Conservation (phyloP, 2,797 vertebrate species). For the Eulemur coronatus region DNA sequence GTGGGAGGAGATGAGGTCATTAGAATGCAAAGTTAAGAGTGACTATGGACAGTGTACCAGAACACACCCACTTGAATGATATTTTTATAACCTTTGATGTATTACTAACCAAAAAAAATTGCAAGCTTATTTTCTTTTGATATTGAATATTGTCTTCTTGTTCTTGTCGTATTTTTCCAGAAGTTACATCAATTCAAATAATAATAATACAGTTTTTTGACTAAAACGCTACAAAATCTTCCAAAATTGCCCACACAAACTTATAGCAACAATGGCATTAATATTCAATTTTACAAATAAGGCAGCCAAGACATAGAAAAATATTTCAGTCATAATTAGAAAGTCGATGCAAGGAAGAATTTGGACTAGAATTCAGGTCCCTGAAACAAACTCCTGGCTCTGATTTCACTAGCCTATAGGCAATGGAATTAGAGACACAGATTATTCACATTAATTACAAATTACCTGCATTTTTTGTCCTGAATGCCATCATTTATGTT, state of each 20-base stretch:
- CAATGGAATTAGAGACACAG: neutral
- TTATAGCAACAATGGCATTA: neutral
- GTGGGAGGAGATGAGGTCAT: slow-evolving; percentile 36
- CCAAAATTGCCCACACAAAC: neutral
- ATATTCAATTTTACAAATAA: slow-evolving; percentile 12
- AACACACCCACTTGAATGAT: slow-evolving; percentile 8
- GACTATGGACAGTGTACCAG: neutral
- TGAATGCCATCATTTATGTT: neutral
- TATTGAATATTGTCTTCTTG: slow-evolving; percentile 9
- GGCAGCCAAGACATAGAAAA: neutral
- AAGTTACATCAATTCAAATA: slow-evolving; percentile 33
- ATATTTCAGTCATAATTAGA: neutral
- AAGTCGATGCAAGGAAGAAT: neutral
- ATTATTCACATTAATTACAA: neutral
- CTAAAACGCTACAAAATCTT: slow-evolving; percentile 15
- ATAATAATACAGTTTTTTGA: neutral
- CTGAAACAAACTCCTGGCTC: neutral
- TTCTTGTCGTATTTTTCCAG: slow-evolving; percentile 24
- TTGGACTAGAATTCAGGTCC: neutral
- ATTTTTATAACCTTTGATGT: slow-evolving; percentile 21
- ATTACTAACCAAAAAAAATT: neutral
- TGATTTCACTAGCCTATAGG: neutral
- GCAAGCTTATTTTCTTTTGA: neutral
- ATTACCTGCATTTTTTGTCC: neutral
- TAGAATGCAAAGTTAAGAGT: neutral